Percentiles rank a stretch among this genome's conserved stretches.
Conservation (phyloP, 2,113 vertebrate genomes). For the Willisornis vidua region DNA sequence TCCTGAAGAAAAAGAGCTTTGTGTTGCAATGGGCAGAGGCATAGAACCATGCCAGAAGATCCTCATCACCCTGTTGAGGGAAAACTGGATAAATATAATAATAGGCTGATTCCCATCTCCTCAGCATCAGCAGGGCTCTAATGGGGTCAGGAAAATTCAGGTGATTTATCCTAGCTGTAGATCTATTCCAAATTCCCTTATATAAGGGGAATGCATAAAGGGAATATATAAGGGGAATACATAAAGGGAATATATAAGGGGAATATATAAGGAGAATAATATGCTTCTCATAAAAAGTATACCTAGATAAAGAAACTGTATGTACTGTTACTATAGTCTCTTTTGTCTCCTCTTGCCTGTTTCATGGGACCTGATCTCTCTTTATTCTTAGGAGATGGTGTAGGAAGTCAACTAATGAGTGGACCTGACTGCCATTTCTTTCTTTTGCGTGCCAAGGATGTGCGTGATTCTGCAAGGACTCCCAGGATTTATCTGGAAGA, state of each 20-base stretch:
- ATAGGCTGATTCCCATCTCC: not conserved
- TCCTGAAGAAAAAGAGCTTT: not conserved
- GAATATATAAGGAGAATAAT: not conserved
- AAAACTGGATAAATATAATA: not conserved
- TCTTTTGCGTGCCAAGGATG: not conserved
- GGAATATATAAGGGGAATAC: not conserved
- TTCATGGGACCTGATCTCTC: not conserved
- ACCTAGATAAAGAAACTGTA: not conserved
- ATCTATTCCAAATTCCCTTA: not conserved
- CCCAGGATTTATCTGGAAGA: not conserved
- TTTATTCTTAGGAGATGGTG: not conserved
- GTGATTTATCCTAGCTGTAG: not conserved
- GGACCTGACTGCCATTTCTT: not conserved
- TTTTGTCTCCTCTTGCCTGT: not conserved
- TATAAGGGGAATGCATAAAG: not conserved
- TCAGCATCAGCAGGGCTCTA: not conserved
- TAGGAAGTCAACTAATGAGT: not conserved
- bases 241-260: not conserved
- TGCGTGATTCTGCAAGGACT: not conserved
- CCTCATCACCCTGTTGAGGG: not conserved
- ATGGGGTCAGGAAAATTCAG: not conserved
- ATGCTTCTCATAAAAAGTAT: not conserved
- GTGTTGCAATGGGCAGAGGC: not conserved
- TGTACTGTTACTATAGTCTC: not conserved
- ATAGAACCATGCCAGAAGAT: not conserved